Percentiles rank a stretch among this genome's conserved stretches.
Conservation (phyloP, 2,113 vertebrate genomes). For the Stictonetta naevosa region DNA sequence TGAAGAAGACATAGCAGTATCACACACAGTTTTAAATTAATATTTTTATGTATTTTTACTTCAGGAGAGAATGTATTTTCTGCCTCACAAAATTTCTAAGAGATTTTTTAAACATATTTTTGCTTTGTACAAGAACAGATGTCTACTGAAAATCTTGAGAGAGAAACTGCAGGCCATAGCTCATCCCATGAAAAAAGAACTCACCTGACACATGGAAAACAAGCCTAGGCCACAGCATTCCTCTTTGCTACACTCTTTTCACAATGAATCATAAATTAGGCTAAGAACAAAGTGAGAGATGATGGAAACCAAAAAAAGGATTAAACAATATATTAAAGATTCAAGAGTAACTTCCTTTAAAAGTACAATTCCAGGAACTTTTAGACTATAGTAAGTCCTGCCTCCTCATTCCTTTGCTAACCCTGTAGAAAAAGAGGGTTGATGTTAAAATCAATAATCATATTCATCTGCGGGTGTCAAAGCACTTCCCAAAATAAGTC, state of each 20-base stretch:
- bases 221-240: neutral
- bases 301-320: neutral
- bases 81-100: neutral
- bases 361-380: neutral
- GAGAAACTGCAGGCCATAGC: neutral
- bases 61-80: neutral
- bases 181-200: constrained; percentile 4
- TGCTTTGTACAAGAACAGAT: neutral
- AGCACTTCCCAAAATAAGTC: neutral
- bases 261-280: neutral
- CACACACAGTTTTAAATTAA: neutral
- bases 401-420: neutral
- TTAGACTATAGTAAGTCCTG: neutral
- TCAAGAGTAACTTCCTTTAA: neutral
- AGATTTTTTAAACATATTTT: neutral
- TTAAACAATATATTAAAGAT: neutral
- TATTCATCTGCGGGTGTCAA: neutral
- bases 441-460: neutral
- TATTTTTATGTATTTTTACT: neutral
- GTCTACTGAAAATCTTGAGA: constrained; percentile 31
- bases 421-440: neutral
- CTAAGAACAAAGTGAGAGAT: neutral
- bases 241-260: neutral
- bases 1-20: neutral
- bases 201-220: constrained; percentile 8